phyloP scores from a whole-genome alignment of 2,113 vertebrate genomes.

The Thalassoma bifasciatum region DNA sequence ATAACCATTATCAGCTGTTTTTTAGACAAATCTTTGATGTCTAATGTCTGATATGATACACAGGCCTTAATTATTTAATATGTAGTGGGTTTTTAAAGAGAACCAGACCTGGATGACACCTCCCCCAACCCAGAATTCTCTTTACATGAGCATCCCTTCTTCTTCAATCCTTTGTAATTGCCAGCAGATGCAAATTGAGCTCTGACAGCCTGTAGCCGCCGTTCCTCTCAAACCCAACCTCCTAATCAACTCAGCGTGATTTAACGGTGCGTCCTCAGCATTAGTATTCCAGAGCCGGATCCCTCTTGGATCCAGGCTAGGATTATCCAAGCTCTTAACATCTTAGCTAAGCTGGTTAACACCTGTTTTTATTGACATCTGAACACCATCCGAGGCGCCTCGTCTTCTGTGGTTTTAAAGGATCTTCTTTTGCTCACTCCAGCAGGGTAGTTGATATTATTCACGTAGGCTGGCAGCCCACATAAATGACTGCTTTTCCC shows the following conservation, averaged over 20 bases:
- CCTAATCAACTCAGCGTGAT: slow-evolving; percentile 63
- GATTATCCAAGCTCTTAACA: slow-evolving; percentile 82
- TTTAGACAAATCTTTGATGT: neutral
- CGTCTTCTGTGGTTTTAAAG: slow-evolving; percentile 65
- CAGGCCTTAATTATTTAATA: neutral
- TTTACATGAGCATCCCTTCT: slow-evolving; percentile 10
- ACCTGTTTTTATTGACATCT: slow-evolving; percentile 86
- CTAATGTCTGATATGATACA: neutral
- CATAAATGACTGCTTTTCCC: slow-evolving; percentile 55
- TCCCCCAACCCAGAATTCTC: slow-evolving; percentile 4
- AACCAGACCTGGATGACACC: neutral
- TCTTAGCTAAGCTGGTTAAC: slow-evolving; percentile 84
- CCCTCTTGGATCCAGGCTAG: slow-evolving; percentile 71
- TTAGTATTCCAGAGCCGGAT: slow-evolving; percentile 79
- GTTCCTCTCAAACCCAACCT: slow-evolving; percentile 44
- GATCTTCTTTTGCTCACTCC: slow-evolving; percentile 51
- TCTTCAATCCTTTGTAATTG: slow-evolving; percentile 33
- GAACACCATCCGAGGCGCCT: slow-evolving; percentile 61
- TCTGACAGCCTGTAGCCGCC: slow-evolving; percentile 45
- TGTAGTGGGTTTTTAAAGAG: neutral
- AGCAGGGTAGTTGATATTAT: slow-evolving; percentile 36
- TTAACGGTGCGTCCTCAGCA: slow-evolving; percentile 65
- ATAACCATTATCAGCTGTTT: neutral
- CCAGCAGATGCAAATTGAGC: slow-evolving; percentile 39
- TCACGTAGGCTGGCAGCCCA: slow-evolving; percentile 38